Evolutionary conservation across 23 tunicate species (phyloP), one percentile per base, ranked within the genome.

Genomic region (Styela clava): DNA sequence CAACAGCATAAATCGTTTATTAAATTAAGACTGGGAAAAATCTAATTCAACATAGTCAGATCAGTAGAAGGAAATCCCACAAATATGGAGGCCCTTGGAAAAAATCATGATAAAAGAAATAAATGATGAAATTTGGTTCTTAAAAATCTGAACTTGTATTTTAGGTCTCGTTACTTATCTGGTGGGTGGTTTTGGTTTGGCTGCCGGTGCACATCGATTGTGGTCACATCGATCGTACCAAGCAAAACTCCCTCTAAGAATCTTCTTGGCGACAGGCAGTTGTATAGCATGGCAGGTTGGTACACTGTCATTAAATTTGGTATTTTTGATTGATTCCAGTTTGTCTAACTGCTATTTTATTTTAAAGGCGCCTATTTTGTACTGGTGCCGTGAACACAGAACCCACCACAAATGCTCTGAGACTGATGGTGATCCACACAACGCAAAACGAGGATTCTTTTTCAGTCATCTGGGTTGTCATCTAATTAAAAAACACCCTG

Each of bases 381-480:
- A 83, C 9, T 88, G 92, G 92, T 71, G 73, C 1, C 62, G 92
- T 22, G 92, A 88, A 34, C 92, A 88, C 83, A 29, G 92, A 7
- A 82, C 52, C 3, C 92, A 88, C 52, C 92, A 88, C 79, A 88
- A 88, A 63, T 88, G 30, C 63, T 69, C 87, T 3, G 92, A 88
- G 28, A 77, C 92, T 1, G 92, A 88, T 52, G 92, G 79, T 1
- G 92, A 88, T 74, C 92, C 92, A 2, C 92, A 88, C 72, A 88
- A 88, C 74, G 69, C 84, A 26, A 88, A 71, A 16, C 29, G 92
- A 22, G 92, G 92, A 0, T 83, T 88, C 33, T 88, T 88, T 64
- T 88, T 88, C 82, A 85, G 87, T 64, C 92, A 88, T 52, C 76
- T 88, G 20, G 92, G 92, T 25, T 88, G 92, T 84, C 35, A 83